These are phyloP conservation scores for Xestoiulus laeticollis DNA, from an alignment of 2,888 invertebrate genomes.

Conservation along the genomic window DNA sequence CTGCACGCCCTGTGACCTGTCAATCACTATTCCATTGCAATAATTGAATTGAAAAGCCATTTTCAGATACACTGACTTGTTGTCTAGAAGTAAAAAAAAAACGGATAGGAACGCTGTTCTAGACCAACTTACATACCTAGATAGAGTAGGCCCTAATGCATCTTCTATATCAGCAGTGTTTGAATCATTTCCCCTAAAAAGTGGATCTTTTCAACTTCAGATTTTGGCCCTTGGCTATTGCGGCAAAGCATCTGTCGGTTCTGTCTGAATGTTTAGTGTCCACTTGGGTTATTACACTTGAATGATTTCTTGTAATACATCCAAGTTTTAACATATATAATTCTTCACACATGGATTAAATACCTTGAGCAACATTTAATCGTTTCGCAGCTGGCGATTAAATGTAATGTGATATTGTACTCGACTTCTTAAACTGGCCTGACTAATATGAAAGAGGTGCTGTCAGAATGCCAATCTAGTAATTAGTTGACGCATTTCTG, in stretches of 20 bases:
- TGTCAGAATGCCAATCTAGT: background rate
- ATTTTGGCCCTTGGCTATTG: background rate
- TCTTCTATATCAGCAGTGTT: background rate
- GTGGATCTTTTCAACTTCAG: background rate
- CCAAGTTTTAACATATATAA: background rate
- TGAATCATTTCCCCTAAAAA: background rate
- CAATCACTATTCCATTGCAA: no score
- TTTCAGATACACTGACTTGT: no score
- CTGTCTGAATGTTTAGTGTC: background rate
- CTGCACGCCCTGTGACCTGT: no score
- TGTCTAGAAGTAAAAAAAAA: no score
- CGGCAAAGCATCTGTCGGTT: background rate
- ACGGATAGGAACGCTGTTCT: no score
- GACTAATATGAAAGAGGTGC: background rate
- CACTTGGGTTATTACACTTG: background rate
- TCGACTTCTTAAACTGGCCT: background rate
- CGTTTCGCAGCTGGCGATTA: constrained; percentile 23
- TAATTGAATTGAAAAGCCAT: no score
- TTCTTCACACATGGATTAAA: background rate
- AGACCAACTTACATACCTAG: background rate
- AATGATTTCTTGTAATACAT: background rate
- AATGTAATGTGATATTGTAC: background rate
- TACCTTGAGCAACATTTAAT: background rate
- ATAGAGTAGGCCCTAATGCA: background rate
- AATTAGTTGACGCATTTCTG: background rate